phyloP scores from a whole-genome alignment of 2,113 vertebrate species.

The Sceloporus undulatus region DNA sequence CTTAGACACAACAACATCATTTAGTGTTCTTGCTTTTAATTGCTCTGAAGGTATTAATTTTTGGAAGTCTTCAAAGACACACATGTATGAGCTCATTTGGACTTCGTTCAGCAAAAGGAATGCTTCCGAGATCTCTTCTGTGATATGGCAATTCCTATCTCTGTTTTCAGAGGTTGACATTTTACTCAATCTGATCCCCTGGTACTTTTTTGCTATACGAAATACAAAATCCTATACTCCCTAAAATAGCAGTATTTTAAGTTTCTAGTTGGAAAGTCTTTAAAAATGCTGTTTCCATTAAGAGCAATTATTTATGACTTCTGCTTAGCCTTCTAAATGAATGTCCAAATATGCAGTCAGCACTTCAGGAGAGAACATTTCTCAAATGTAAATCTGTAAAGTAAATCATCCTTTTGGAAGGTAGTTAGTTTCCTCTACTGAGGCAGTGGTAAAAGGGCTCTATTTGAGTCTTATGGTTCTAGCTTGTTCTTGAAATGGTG shows the following conservation, averaged over 20 bases:
- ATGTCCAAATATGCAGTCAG: conserved; percentile 26
- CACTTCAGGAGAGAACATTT: conserved; percentile 31
- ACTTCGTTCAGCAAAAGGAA: not conserved
- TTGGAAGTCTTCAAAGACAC: not conserved
- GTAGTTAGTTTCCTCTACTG: not conserved
- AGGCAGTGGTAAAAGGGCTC: not conserved
- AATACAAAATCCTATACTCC: not conserved
- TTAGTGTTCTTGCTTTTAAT: not conserved
- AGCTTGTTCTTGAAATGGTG: not conserved
- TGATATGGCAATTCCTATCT: not conserved
- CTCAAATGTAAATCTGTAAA: conserved; percentile 18
- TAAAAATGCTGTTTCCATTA: conserved; percentile 20
- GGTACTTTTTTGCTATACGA: not conserved
- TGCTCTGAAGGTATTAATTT: not conserved
- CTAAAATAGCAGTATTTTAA: not conserved
- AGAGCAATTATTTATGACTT: conserved; percentile 36
- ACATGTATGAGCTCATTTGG: not conserved
- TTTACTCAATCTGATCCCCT: not conserved
- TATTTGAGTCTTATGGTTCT: not conserved
- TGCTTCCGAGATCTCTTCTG: not conserved
- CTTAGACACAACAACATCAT: not conserved
- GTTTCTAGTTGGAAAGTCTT: not conserved
- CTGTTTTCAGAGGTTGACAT: not conserved
- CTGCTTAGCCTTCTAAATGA: conserved; percentile 23
- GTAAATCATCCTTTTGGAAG: conserved; percentile 32